Evolutionary conservation across 2,888 invertebrate genomes (phyloP).

Genomic region (Argynnis bischoffii): DNA sequence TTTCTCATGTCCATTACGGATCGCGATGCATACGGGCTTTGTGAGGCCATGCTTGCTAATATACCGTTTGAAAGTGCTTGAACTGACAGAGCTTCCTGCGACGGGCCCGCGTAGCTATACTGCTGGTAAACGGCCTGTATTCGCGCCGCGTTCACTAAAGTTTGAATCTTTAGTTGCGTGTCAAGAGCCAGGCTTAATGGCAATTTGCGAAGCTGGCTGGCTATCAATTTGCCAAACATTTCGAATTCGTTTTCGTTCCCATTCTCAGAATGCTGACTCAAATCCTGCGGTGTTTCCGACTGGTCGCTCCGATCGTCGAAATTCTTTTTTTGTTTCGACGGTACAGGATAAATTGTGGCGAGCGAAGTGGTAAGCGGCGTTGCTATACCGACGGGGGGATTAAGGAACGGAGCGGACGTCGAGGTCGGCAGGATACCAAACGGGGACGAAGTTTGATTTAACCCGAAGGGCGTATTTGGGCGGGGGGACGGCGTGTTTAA

Average conservation of each 20-base stretch:
- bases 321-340: conserved; percentile 72
- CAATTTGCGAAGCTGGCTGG: conserved; percentile 73
- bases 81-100: conserved; percentile 73
- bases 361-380: conserved; percentile 75
- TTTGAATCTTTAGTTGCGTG: conserved; percentile 76
- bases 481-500: conserved; percentile 76
- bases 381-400: conserved; percentile 76
- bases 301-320: conserved; percentile 63
- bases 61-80: conserved; percentile 77
- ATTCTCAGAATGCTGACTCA: conserved; percentile 74
- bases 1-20: conserved; percentile 57
- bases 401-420: conserved; percentile 68
- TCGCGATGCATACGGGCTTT: conserved; percentile 60
- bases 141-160: conserved; percentile 71
- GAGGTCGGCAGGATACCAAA: conserved; percentile 71
- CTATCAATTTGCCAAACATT: conserved; percentile 77
- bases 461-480: conserved; percentile 73
- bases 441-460: conserved; percentile 62
- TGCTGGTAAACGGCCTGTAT: conserved; percentile 78
- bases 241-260: conserved; percentile 77
- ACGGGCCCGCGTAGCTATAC: conserved; percentile 76
- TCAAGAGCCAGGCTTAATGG: conserved; percentile 73
- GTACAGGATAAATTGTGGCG: conserved; percentile 72
- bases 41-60: conserved; percentile 71
- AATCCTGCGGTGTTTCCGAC: conserved; percentile 69